Percentiles rank a stretch among this genome's conserved stretches.
Evolutionary conservation across 2,113 vertebrate genomes (phyloP).

Genomic region (Sinosuthora webbiana): DNA sequence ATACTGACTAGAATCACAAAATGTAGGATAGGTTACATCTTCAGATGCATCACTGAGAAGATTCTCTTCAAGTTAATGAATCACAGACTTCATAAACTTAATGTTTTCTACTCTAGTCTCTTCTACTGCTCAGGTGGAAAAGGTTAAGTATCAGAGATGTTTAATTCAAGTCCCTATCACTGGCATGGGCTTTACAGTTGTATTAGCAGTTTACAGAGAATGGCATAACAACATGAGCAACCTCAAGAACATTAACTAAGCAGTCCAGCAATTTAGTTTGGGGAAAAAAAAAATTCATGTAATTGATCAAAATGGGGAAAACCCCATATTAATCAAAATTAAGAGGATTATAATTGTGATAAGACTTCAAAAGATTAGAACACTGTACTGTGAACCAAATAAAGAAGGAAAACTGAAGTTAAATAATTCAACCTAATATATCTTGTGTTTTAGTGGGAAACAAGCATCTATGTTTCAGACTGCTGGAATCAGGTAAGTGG

Average conservation of each 20-base stretch:
- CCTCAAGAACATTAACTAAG: background rate
- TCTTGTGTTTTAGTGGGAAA: background rate
- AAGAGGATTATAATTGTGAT: background rate
- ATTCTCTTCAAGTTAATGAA: background rate
- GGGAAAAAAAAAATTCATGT: rapidly evolving
- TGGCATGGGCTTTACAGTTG: background rate
- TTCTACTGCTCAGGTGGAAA: background rate
- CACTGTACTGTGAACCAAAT: background rate
- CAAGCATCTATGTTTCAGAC: background rate
- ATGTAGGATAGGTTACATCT: background rate
- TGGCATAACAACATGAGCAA: background rate
- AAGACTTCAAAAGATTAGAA: background rate
- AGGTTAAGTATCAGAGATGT: background rate
- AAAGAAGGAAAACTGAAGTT: background rate
- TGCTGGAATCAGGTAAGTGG: background rate
- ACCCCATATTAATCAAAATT: background rate
- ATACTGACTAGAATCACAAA: background rate
- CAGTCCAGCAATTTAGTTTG: background rate
- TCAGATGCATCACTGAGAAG: background rate
- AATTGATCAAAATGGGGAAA: background rate
- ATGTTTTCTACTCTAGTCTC: background rate
- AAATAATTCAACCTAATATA: background rate
- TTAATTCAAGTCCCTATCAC: background rate
- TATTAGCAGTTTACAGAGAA: background rate
- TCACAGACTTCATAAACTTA: background rate